Conservation (phyloP, 2,797 vertebrate genomes). For the Spea hammondii region DNA sequence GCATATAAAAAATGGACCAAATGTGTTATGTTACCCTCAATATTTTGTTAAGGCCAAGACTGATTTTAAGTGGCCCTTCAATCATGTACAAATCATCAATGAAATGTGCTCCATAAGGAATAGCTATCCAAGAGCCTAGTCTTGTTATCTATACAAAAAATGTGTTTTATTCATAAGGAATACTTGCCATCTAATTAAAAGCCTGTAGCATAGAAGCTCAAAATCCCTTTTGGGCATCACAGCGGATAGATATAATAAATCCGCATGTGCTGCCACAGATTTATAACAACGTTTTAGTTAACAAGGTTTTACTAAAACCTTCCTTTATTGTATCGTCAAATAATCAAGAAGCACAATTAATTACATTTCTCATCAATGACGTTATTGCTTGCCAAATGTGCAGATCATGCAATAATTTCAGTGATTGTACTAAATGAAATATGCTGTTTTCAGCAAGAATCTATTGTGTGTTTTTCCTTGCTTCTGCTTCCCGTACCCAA, state of each 20-base stretch:
- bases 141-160: slow-evolving; percentile 51
- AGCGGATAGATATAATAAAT: slow-evolving; percentile 48
- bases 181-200: slow-evolving; percentile 53
- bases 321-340: slow-evolving; percentile 1
- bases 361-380: background rate
- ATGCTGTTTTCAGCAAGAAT: background rate
- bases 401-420: background rate
- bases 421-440: background rate
- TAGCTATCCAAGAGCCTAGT: slow-evolving; percentile 38
- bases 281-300: slow-evolving; percentile 46
- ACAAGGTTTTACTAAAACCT: slow-evolving; percentile 19
- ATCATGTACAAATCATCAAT: slow-evolving; percentile 41
- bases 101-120: slow-evolving; percentile 37
- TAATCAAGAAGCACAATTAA: slow-evolving; percentile 8
- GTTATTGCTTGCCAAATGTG: background rate
- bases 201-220: slow-evolving; percentile 36
- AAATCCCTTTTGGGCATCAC: slow-evolving; percentile 45
- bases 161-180: slow-evolving; percentile 54
- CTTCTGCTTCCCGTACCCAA: too few relatives aligned
- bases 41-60: slow-evolving; percentile 35
- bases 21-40: slow-evolving; percentile 11
- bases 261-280: slow-evolving; percentile 39
- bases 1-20: background rate
- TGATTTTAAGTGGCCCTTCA: slow-evolving; percentile 41
- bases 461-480: too few relatives aligned